Evolutionary conservation across 2,797 vertebrate species (phyloP), one percentile per base, ranked within the genome.

Genomic region (Eupleurogrammus muticus): DNA sequence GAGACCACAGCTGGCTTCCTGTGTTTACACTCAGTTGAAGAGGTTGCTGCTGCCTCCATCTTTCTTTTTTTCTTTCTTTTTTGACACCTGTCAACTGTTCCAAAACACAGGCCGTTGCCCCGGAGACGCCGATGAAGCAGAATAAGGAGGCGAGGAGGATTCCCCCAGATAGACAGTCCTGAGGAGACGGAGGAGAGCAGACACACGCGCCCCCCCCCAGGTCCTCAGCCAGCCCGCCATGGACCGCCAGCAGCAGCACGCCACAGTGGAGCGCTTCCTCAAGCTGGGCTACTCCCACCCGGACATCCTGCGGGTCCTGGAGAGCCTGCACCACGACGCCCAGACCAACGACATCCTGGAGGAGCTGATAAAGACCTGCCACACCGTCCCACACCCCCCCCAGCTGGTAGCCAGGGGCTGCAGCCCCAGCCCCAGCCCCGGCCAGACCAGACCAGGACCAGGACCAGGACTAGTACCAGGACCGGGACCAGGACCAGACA

Each of bases 301-400:
- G 1, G 95, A 97, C 59, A 96, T 97, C 54, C 56, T 93, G 75
- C 90, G 93, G 72, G 96, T 96, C 20, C 92, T 97, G 87, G 92
- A 94, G 80, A 96, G 84, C 85, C 91, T 97, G 55, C 92, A 86
- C 1, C 91, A 92, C 0, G 94, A 92, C 1, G 96, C 97, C 13
- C 92, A 96, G 85, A 96, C 96, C 81, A 97, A 98, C 0, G 96
- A 97, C 9, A 94, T 97, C 71, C 90, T 98, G 54, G 94, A 95
- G 87, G 96, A 97, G 87, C 92, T 98, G 59, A 96, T 98, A 59
- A 95, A 94, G 70, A 95, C 93, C 3, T 96, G 95, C 73, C 95
- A 92, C 73, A 91, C 80, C 4, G 6, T 40, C 13, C 44, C 79
- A 1, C 73, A 76, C 42, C 85, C 73, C 0, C 88, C 93, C 2